phyloP scores from a whole-genome alignment of 2,113 vertebrate genomes.

The Bubalus kerabau region DNA sequence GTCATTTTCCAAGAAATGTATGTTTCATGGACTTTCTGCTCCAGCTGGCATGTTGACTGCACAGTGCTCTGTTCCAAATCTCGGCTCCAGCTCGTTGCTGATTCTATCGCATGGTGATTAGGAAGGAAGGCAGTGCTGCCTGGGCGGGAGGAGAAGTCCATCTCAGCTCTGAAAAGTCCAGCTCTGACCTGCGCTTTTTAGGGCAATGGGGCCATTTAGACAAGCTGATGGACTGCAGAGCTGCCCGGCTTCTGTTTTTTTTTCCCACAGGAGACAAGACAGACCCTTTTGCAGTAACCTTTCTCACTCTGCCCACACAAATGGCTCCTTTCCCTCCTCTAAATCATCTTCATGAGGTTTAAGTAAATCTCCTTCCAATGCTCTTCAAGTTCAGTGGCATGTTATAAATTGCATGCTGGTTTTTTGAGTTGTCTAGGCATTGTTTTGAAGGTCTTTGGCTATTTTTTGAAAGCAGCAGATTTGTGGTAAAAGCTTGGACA shows the following conservation, averaged over 20 bases:
- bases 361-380: slow-evolving; percentile 74
- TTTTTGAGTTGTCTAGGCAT: slow-evolving; percentile 67
- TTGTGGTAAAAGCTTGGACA: slow-evolving; percentile 58
- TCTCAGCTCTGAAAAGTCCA: slow-evolving; percentile 64
- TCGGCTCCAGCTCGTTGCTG: slow-evolving; percentile 71
- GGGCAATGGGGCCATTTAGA: slow-evolving; percentile 42
- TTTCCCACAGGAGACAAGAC: slow-evolving; percentile 62
- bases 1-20: slow-evolving; percentile 77
- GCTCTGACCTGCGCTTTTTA: neutral
- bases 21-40: slow-evolving; percentile 66
- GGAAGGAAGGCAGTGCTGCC: neutral
- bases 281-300: slow-evolving; percentile 73
- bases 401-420: slow-evolving; percentile 72
- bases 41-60: slow-evolving; percentile 70
- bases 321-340: slow-evolving; percentile 74
- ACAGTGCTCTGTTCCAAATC: slow-evolving; percentile 67
- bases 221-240: slow-evolving; percentile 68
- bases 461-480: slow-evolving; percentile 63
- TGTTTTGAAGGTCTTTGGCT: slow-evolving; percentile 67
- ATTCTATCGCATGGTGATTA: slow-evolving; percentile 56
- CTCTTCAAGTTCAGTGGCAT: slow-evolving; percentile 67
- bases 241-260: slow-evolving; percentile 64
- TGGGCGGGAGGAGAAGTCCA: slow-evolving; percentile 52
- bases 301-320: slow-evolving; percentile 70
- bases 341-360: slow-evolving; percentile 77